phyloP scores from a whole-genome alignment of 1,140 invertebrate genomes.

The Apis mellifera region Amel_HAv3.1 CM009933.2:9264501-9265000 shows the following conservation, averaged over 20 bases:
- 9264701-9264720: not conserved
- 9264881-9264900: not conserved
- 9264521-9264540: conserved; percentile 38
- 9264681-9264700: not conserved
- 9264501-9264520: conserved; percentile 6
- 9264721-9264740: not conserved
- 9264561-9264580: not conserved
- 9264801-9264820: conserved; percentile 50
- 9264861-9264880: not conserved
- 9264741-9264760: conserved; percentile 2
- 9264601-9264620: too few relatives aligned
- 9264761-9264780: not conserved
- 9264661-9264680: too few relatives aligned
- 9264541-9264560: conserved; percentile 22
- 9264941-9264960: not conserved
- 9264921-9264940: not conserved
- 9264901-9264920: not conserved
- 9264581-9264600: not conserved
- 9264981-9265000: too few relatives aligned
- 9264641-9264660: too few relatives aligned
- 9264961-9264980: not conserved
- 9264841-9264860: not conserved
- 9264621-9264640: too few relatives aligned
- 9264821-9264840: conserved; percentile 19
- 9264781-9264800: conserved; percentile 46